phyloP scores from a whole-genome alignment of 2,888 invertebrate species.

The Scaptomyza cyrtandrae region DNA sequence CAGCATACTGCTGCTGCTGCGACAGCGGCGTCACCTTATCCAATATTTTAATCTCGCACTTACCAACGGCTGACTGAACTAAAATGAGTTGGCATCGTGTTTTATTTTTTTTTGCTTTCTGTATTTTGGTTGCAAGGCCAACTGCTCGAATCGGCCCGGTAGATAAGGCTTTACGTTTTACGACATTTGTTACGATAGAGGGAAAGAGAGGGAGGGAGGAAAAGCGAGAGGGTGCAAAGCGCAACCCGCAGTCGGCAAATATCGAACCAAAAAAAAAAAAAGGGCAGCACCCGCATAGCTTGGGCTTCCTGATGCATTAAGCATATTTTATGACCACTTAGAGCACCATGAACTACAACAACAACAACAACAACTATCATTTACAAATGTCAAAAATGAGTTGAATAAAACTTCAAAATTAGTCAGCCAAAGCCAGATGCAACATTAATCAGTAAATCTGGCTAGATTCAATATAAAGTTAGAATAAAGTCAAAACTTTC shows the following conservation, averaged over 20 bases:
- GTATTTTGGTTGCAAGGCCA: conserved; percentile 38
- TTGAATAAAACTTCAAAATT: conserved; percentile 38
- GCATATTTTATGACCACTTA: conserved; percentile 79
- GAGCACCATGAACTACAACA: conserved; percentile 43
- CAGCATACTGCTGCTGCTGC: conserved; percentile 37
- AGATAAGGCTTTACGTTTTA: conserved; percentile 55
- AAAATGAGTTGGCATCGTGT: conserved; percentile 37
- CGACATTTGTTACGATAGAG: conserved; percentile 41
- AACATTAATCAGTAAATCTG: background rate
- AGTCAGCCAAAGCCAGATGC: background rate
- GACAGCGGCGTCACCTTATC: conserved; percentile 42
- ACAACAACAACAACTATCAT: conserved; percentile 25
- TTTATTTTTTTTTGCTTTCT: background rate
- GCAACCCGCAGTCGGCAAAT: conserved; percentile 27
- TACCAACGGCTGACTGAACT: conserved; percentile 63
- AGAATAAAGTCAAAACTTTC: background rate
- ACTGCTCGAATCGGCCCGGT: conserved; percentile 22
- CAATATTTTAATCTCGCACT: conserved; percentile 78
- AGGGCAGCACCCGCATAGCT: conserved; percentile 61
- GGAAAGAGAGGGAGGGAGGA: background rate
- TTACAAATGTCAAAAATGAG: conserved; percentile 28
- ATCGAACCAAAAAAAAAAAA: background rate
- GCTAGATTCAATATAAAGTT: background rate
- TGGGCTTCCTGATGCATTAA: conserved; percentile 78
- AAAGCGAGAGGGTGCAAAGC: conserved; percentile 24